phyloP scores from a whole-genome alignment of 1,140 invertebrate genomes.

The Mamestra configurata region DNA sequence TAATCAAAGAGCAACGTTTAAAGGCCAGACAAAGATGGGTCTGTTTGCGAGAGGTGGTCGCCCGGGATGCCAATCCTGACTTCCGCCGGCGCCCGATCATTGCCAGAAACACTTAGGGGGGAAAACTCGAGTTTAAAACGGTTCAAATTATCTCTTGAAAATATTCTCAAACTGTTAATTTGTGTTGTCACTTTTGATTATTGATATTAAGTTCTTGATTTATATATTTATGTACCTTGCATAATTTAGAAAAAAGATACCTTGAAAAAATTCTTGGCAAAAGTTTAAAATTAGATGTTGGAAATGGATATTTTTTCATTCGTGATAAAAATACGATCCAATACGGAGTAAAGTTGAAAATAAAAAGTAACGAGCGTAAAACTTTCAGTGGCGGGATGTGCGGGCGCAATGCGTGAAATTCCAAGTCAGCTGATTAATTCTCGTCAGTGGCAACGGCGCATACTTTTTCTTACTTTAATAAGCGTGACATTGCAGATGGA shows the following conservation, averaged over 20 bases:
- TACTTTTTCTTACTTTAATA: conserved; percentile 40
- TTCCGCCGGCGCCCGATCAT: conserved; percentile 84
- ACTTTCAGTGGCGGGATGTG: conserved; percentile 53
- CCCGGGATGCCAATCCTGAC: conserved; percentile 69
- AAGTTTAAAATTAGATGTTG: not conserved
- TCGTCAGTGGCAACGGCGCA: conserved; percentile 8
- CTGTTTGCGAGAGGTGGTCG: conserved; percentile 73
- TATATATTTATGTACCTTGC: not conserved
- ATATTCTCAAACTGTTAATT: conserved; percentile 21
- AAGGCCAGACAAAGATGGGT: conserved; percentile 61
- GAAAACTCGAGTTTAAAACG: conserved; percentile 42
- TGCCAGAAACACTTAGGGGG: conserved; percentile 78
- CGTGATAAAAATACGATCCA: conserved; percentile 29
- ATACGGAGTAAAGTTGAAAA: conserved; percentile 29
- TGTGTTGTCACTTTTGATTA: not conserved
- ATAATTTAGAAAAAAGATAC: conserved; percentile 5
- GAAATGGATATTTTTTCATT: not conserved
- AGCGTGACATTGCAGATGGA: conserved; percentile 26
- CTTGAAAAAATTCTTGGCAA: not conserved
- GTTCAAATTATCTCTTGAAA: not conserved
- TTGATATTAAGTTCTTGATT: not conserved
- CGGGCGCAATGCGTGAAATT: conserved; percentile 55
- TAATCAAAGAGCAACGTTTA: conserved; percentile 46
- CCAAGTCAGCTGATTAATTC: conserved; percentile 54
- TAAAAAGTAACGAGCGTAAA: conserved; percentile 46